Conservation (phyloP, 1,140 invertebrate species). For the Drosophila hydei region DNA sequence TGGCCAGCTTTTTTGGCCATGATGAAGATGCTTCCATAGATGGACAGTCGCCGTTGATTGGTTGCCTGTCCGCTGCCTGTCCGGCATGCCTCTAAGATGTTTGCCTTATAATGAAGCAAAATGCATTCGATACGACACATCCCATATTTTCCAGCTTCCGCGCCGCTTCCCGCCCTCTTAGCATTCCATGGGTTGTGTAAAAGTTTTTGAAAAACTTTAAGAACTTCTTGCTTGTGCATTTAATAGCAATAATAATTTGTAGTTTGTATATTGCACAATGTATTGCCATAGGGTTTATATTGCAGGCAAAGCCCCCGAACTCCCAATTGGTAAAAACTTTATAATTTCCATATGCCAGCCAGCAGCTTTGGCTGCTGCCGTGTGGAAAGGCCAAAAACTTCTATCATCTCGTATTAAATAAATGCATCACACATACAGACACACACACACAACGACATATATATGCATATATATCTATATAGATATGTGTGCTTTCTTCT, state of each 20-base stretch:
- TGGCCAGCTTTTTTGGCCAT: conserved; percentile 47
- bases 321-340: conserved; percentile 58
- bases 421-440: conserved; percentile 10
- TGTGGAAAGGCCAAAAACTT: conserved; percentile 56
- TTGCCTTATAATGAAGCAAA: conserved; percentile 67
- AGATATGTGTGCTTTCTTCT: conserved; percentile 7
- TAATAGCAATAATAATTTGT: conserved; percentile 80
- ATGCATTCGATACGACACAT: conserved; percentile 48
- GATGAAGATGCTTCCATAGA: conserved; percentile 49
- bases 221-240: conserved; percentile 73
- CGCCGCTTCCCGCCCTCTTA: neutral
- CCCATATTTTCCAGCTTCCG: neutral
- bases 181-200: conserved; percentile 36
- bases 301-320: neutral
- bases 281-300: conserved; percentile 51
- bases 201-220: conserved; percentile 68
- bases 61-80: conserved; percentile 41
- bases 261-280: conserved; percentile 71
- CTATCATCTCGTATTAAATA: conserved; percentile 56
- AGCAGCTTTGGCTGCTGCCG: conserved; percentile 46
- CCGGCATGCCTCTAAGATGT: conserved; percentile 55
- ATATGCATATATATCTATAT: neutral
- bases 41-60: conserved; percentile 72
- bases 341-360: conserved; percentile 66
- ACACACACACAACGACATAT: too few relatives aligned